Conservation (phyloP, 2,113 vertebrate genomes). For the Herpetotheres cachinnans region DNA sequence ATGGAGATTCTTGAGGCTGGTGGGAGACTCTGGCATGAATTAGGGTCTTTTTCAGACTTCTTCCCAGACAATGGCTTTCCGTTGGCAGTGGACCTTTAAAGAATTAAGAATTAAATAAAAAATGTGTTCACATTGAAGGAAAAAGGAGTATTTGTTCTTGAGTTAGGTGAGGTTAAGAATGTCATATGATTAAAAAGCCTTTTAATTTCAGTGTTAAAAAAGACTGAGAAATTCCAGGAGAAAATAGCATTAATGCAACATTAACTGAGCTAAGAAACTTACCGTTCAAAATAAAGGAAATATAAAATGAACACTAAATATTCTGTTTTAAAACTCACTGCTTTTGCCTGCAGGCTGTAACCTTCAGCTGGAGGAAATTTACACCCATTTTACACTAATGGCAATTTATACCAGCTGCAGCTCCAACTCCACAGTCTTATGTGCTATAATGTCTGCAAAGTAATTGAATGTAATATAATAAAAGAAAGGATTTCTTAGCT, state of each 20-base stretch:
- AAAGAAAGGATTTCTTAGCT: constrained; percentile 26
- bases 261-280: neutral
- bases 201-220: neutral
- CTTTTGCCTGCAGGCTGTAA: constrained; percentile 4
- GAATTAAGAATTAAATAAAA: constrained; percentile 9
- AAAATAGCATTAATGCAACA: neutral
- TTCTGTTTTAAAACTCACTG: neutral
- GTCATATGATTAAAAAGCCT: neutral
- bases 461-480: constrained; percentile 34
- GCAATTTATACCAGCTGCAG: constrained; percentile 54
- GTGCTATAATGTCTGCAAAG: constrained; percentile 8
- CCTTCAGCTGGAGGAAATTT: constrained; percentile 60
- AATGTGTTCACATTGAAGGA: neutral
- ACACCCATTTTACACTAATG: constrained; percentile 54
- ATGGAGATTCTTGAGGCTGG: neutral
- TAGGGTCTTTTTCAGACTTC: constrained; percentile 29
- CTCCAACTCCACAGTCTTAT: neutral
- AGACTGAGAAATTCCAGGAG: neutral
- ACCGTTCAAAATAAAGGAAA: constrained; percentile 7
- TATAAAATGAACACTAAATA: constrained; percentile 3
- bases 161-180: constrained; percentile 3
- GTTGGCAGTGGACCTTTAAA: neutral
- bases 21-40: constrained; percentile 44
- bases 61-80: constrained; percentile 8
- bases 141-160: neutral